Evolutionary conservation across 2,113 vertebrate species (phyloP).

Genomic region (Suricata suricatta): DNA sequence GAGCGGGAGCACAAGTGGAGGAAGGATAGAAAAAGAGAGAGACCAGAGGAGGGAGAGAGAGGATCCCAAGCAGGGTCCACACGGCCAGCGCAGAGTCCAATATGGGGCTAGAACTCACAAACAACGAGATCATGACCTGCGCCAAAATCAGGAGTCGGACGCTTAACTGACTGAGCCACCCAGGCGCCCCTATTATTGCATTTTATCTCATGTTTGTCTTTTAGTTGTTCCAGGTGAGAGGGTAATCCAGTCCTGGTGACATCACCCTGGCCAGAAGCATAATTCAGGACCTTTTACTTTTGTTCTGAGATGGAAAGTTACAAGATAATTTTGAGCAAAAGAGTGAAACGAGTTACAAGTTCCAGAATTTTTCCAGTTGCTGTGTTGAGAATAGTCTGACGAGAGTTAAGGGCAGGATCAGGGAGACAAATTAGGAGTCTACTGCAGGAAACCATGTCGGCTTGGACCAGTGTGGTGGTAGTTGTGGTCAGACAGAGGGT

Average conservation of each 20-base stretch:
- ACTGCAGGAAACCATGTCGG: neutral
- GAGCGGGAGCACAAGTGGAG: no score
- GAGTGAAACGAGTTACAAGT: neutral
- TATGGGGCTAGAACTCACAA: no score
- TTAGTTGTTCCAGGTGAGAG: neutral
- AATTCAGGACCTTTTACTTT: neutral
- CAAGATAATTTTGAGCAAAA: neutral
- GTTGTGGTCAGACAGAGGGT: neutral
- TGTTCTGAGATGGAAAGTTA: neutral
- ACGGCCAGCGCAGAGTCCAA: no score
- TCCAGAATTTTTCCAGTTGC: neutral
- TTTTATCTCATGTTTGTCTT: no score
- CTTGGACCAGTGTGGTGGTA: neutral
- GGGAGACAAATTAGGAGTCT: neutral
- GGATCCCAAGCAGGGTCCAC: no score
- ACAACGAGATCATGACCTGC: no score
- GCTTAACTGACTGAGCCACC: no score
- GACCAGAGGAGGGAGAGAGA: no score
- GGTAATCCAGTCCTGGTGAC: neutral
- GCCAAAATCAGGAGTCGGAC: no score
- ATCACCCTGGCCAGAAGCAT: neutral
- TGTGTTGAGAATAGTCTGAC: neutral
- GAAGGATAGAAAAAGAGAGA: no score
- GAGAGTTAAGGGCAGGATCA: neutral
- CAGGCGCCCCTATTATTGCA: no score